phyloP scores from a whole-genome alignment of 1,140 invertebrate species.

The Bombus affinis region DNA sequence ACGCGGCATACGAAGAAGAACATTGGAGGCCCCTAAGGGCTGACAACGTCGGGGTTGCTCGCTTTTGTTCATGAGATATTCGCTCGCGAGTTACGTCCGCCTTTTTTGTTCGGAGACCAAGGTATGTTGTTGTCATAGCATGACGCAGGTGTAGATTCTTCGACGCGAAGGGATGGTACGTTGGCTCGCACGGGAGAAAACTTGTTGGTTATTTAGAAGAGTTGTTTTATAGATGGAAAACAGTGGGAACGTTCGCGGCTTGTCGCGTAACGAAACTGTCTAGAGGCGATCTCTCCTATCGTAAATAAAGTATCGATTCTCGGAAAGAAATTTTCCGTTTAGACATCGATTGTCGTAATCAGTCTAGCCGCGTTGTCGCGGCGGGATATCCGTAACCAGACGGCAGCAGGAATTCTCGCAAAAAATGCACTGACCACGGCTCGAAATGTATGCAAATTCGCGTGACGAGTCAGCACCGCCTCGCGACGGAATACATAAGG shows the following conservation, averaged over 20 bases:
- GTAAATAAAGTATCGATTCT: background rate
- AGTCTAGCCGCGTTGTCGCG: background rate
- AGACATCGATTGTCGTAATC: constrained; percentile 27
- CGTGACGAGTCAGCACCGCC: constrained; percentile 66
- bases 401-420: constrained; percentile 14
- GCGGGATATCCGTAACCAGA: constrained; percentile 3
- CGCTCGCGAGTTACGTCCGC: constrained; percentile 14
- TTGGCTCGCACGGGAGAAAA: background rate
- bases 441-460: constrained; percentile 66
- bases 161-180: too few species aligned
- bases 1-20: constrained; percentile 42
- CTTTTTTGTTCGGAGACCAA: background rate
- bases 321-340: too few species aligned
- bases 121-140: constrained; percentile 13
- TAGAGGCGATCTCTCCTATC: too few species aligned
- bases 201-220: too few species aligned
- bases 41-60: background rate
- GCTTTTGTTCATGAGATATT: constrained; percentile 42
- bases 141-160: constrained; percentile 48
- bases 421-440: constrained; percentile 46
- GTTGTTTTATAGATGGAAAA: background rate
- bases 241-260: background rate
- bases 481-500: constrained; percentile 58
- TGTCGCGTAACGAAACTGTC: background rate
- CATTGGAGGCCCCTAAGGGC: background rate